Conservation (phyloP, 2,797 vertebrate genomes). For the Mastacembelus armatus region DNA sequence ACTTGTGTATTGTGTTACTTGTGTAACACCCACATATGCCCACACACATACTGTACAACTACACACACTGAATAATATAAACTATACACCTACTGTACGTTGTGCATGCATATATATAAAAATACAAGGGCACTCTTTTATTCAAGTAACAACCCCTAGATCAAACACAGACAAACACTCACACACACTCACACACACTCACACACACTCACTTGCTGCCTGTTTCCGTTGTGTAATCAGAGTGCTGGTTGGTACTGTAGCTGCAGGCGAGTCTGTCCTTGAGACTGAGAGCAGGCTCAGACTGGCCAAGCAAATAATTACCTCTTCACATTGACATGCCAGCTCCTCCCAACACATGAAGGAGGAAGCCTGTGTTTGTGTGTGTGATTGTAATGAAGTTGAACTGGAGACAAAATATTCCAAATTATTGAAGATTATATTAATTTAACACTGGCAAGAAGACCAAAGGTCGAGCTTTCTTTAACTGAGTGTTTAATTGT, state of each 20-base stretch:
- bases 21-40: constrained; percentile 10
- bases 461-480: too few species aligned
- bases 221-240: constrained; percentile 50
- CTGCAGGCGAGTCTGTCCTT: constrained; percentile 71
- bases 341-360: constrained; percentile 40
- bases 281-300: constrained; percentile 69
- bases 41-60: background rate
- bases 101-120: constrained; percentile 53
- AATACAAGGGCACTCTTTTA: constrained; percentile 41
- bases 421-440: constrained; percentile 35
- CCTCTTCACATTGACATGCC: constrained; percentile 60
- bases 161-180: constrained; percentile 23
- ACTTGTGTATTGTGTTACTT: constrained; percentile 11
- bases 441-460: constrained; percentile 25
- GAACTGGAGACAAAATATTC: constrained; percentile 44
- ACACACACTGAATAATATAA: constrained; percentile 18
- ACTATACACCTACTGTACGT: constrained; percentile 36
- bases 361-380: background rate
- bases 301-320: constrained; percentile 81
- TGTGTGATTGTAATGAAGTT: constrained; percentile 35
- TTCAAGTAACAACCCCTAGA: constrained; percentile 44
- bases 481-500: too few species aligned
- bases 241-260: constrained; percentile 45
- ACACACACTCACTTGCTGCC: constrained; percentile 26
- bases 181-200: constrained; percentile 18